Conservation (phyloP, 1,140 invertebrate genomes). For the Philaenus spumarius region DNA sequence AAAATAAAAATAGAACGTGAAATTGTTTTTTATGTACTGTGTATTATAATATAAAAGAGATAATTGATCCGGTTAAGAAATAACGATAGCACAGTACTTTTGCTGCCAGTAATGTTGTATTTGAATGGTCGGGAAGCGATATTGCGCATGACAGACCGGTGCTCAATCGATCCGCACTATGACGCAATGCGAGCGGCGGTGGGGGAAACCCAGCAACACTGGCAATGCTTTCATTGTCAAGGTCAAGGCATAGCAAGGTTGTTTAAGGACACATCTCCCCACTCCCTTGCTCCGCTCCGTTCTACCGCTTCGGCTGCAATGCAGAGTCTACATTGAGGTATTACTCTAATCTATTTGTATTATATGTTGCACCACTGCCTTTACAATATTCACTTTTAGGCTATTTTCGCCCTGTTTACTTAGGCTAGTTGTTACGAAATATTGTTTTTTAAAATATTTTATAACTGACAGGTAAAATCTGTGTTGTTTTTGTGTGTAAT, state of each 20-base stretch:
- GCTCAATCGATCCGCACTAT: slow-evolving; percentile 9
- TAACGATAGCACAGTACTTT: too few species aligned
- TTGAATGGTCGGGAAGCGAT: too few species aligned
- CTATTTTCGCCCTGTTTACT: too few species aligned
- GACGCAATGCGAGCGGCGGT: slow-evolving; percentile 18
- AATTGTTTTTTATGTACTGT: too few species aligned
- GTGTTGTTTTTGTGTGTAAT: too few species aligned
- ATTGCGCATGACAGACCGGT: slow-evolving; percentile 2
- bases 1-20: too few species aligned
- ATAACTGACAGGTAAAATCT: too few species aligned
- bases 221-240: slow-evolving; percentile 13
- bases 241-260: slow-evolving; percentile 13
- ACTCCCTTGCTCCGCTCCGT: slow-evolving; percentile 34
- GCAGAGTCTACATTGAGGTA: slow-evolving; percentile 15
- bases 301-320: slow-evolving; percentile 35
- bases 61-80: too few species aligned
- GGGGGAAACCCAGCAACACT: neutral
- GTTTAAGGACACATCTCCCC: slow-evolving; percentile 32
- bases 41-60: too few species aligned
- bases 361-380: neutral
- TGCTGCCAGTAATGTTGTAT: too few species aligned
- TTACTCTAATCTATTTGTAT: neutral
- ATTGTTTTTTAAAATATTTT: too few species aligned
- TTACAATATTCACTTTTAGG: neutral
- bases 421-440: neutral